Evolutionary conservation across 2,113 vertebrate genomes (phyloP).

Genomic region (Scortum barcoo): DNA sequence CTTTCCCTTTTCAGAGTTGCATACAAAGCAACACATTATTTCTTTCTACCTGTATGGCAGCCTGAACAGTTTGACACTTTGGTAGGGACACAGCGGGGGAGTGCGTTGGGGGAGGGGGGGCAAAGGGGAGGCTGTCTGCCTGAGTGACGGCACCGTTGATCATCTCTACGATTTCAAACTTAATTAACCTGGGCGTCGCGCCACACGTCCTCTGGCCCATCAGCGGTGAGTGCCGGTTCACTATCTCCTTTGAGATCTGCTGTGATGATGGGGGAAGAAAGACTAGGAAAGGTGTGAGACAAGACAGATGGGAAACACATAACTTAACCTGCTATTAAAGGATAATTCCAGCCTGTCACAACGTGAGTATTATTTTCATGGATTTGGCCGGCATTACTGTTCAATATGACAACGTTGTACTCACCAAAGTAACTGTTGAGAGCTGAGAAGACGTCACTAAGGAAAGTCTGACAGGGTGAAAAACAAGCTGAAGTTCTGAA

Average conservation of each 20-base stretch:
- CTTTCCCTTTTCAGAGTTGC: constrained; percentile 7
- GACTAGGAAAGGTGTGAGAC: constrained; percentile 21
- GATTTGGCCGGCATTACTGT: neutral
- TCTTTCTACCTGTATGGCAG: constrained; percentile 51
- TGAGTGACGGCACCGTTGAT: constrained; percentile 80
- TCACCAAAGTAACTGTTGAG: constrained; percentile 1
- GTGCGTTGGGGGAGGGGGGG: neutral
- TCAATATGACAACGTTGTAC: neutral
- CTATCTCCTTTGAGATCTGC: constrained; percentile 70
- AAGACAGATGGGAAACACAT: constrained; percentile 40
- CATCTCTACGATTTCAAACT: constrained; percentile 82
- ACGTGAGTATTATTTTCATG: neutral
- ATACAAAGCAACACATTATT: constrained; percentile 28
- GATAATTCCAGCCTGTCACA: constrained; percentile 18
- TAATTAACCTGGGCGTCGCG: constrained; percentile 80
- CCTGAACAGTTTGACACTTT: constrained; percentile 17
- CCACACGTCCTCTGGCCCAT: constrained; percentile 59
- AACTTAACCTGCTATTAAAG: constrained; percentile 12
- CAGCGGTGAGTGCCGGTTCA: constrained; percentile 46
- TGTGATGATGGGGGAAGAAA: constrained; percentile 26
- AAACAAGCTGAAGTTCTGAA: no score
- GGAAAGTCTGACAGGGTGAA: neutral
- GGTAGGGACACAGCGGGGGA: constrained; percentile 21
- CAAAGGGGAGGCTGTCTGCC: constrained; percentile 46
- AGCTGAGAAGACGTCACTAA: neutral